Evolutionary conservation across 2,113 vertebrate species (phyloP).

Genomic region (Camarhynchus parvulus): DNA sequence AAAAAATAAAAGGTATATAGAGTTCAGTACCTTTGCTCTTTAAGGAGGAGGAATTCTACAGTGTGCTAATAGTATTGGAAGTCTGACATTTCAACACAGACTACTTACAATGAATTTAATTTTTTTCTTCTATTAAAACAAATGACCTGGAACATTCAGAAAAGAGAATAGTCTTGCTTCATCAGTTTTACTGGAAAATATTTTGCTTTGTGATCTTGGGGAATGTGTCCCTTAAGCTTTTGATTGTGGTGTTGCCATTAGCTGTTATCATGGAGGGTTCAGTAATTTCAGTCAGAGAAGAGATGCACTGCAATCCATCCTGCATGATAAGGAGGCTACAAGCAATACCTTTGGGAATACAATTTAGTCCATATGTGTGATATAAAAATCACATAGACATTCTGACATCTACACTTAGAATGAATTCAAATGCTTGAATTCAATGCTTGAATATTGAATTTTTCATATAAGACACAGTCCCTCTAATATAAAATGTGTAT

Average conservation of each 20-base stretch:
- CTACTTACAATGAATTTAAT: not conserved
- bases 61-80: not conserved
- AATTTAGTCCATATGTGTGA: not conserved
- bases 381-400: not conserved
- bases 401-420: not conserved
- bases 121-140: conserved; percentile 29
- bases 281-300: not conserved
- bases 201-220: conserved; percentile 1
- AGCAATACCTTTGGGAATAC: not conserved
- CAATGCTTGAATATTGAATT: not conserved
- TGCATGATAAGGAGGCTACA: not conserved
- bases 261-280: not conserved
- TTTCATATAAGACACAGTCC: not conserved
- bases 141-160: conserved; percentile 27
- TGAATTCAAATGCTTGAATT: not conserved
- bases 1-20: not conserved
- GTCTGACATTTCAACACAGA: conserved; percentile 36
- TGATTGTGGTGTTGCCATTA: not conserved
- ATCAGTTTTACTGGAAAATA: conserved; percentile 14
- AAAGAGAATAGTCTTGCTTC: not conserved
- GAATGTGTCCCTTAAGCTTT: not conserved
- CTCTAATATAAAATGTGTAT: not conserved
- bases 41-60: not conserved
- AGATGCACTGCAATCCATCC: not conserved
- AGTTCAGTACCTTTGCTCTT: conserved; percentile 44